Evolutionary conservation across 2,113 vertebrate species (phyloP), one percentile per base, ranked within the genome.

Genomic region (Ophthalmolycus amberensis): DNA sequence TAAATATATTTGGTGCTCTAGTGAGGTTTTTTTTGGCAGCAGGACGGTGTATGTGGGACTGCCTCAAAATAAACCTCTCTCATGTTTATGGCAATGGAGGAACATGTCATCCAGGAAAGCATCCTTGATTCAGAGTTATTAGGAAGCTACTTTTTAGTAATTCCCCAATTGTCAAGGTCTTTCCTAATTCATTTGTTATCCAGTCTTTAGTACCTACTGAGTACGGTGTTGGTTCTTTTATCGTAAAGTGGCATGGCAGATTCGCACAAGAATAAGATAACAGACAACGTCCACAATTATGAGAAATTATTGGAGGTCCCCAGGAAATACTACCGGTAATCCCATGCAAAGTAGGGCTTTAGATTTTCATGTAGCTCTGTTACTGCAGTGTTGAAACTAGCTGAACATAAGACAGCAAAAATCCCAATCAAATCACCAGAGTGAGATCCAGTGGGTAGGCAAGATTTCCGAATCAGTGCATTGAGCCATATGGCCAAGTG

Each of bases 381-480:
- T 37, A 15, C 22, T 7, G 29, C 59, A 38, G 29, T 77, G 25
- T 27, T 82, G 9, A 50, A 34, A 59, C 20, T 44, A 50, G 22
- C n/a, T 18, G 11, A 29, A 22, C 50, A 48, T 16, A 42, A 37
- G 58, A 63, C 18, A 68, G 14, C 58, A 38, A 38, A 37, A 67
- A 50, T 12, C 38, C 4, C 52, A 63, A 68, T 29, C 37, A 62
- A 68, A 52, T 83, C 63, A 29, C 32, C 8, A 52, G 52, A 75
- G 56, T 34, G 54, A 76, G 50, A 22, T 69, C 42, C 22, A 68
- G 42, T 69, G 52, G 42, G 54, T 50, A 80, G 42, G 14, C 20
- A 40, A 74, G 68, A n/a, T 70, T 60, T 62, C 11, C 48, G 76
- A 77, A 29, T 64, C 59, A 69, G 72, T 67, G 66, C 75, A 40